These are phyloP conservation scores for Propithecus deckenii DNA, from an alignment of 2,797 vertebrate species.

Conservation along the genomic window DNA sequence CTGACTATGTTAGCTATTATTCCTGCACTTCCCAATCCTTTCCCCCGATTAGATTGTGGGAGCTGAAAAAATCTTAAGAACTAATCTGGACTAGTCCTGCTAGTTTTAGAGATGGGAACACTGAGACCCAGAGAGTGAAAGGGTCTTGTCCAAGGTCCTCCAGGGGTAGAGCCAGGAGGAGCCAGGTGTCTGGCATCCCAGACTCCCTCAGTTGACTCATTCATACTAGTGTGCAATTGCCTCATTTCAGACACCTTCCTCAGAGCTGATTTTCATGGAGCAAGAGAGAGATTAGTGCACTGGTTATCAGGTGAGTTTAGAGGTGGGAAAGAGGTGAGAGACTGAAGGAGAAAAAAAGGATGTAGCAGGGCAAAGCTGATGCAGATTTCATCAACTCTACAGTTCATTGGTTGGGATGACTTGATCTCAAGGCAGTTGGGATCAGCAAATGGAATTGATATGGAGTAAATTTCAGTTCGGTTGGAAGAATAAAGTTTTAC, in stretches of 20 bases:
- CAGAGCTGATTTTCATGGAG: not conserved
- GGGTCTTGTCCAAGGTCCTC: not conserved
- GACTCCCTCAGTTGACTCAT: rapidly evolving
- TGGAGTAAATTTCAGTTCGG: not conserved
- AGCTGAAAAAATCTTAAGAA: not conserved
- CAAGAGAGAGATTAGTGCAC: not conserved
- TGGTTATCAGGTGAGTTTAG: not conserved
- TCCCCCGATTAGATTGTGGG: not conserved
- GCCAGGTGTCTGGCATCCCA: not conserved
- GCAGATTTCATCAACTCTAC: not conserved
- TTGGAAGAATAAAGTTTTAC: not conserved
- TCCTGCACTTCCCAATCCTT: not conserved
- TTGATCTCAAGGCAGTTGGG: not conserved
- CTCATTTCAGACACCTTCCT: not conserved
- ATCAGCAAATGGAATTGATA: rapidly evolving
- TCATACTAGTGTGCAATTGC: rapidly evolving
- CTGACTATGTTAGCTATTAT: not conserved
- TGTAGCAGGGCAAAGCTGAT: not conserved
- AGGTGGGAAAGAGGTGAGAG: not conserved
- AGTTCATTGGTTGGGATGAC: not conserved
- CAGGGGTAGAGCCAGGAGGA: not conserved
- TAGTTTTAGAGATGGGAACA: not conserved
- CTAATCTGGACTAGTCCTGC: not conserved
- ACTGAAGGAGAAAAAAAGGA: not conserved
- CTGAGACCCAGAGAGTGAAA: not conserved